A percentile compares a stretch with the other conserved stretches of the same genome.
Conservation (phyloP, 2,113 vertebrate species). For the Sphyrna mokarran region DNA sequence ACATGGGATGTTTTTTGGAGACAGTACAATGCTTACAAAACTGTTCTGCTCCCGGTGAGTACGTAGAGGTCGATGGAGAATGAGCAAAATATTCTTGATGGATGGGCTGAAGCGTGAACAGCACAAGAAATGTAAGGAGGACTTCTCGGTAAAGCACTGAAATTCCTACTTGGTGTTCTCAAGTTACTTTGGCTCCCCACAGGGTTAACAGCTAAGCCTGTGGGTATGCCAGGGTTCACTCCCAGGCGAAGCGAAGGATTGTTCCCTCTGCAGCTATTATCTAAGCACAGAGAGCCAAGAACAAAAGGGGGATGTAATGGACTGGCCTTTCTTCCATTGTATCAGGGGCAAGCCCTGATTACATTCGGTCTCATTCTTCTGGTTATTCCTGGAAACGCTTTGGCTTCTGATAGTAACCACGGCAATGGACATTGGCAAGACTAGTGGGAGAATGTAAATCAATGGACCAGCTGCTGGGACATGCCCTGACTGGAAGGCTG, state of each 20-base stretch:
- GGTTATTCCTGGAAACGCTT: slow-evolving; percentile 12
- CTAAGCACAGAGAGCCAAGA: not conserved
- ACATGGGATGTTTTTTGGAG: not conserved
- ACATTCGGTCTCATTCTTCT: not conserved
- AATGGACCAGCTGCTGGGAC: not conserved
- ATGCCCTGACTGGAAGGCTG: not conserved
- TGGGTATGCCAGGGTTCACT: not conserved
- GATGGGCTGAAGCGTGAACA: not conserved
- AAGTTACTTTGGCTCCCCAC: not conserved
- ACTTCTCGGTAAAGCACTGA: not conserved
- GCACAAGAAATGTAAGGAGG: not conserved
- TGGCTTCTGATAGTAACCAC: not conserved
- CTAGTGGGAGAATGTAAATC: not conserved
- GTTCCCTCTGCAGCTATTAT: not conserved
- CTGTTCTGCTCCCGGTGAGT: not conserved
- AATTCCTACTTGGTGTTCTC: not conserved
- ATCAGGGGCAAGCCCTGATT: not conserved
- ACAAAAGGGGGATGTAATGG: slow-evolving; percentile 23
- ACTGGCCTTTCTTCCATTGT: not conserved
- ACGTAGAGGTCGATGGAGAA: not conserved
- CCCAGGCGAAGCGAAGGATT: not conserved
- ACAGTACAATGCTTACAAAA: not conserved
- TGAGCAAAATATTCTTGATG: not conserved
- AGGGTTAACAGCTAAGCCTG: not conserved
- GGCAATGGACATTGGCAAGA: not conserved